A percentile compares a stretch with the other conserved stretches of the same genome.
Conservation (phyloP, 92 coral and sea anemone species). For the Porites rus region DNA sequence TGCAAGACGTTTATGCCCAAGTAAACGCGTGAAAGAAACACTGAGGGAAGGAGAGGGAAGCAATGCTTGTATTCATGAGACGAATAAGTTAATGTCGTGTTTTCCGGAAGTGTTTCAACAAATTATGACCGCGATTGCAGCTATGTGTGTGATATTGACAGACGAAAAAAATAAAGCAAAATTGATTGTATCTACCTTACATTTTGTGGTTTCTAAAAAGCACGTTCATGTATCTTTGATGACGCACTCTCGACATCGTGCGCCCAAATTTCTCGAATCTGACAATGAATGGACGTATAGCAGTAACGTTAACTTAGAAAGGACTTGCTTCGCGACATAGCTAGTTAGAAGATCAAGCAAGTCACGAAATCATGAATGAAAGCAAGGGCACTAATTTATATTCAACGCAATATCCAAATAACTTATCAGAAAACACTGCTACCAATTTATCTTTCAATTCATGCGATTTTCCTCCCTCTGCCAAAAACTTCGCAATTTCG, state of each 20-base stretch:
- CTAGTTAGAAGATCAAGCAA: neutral
- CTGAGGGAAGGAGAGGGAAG: too few species aligned
- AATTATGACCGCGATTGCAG: too few species aligned
- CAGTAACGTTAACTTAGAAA: neutral
- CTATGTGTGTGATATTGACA: too few species aligned
- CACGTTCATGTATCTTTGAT: neutral
- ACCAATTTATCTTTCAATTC: neutral
- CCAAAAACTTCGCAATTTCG: conserved; percentile 53
- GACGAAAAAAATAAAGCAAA: too few species aligned
- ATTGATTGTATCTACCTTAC: too few species aligned
- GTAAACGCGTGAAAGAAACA: too few species aligned
- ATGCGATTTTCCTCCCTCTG: conserved; percentile 1
- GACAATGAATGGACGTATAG: neutral
- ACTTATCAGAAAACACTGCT: too few species aligned
- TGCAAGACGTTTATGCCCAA: too few species aligned
- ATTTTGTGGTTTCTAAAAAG: neutral
- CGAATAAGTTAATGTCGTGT: too few species aligned
- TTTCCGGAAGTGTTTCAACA: too few species aligned
- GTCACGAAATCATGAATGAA: neutral
- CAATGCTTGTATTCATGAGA: too few species aligned
- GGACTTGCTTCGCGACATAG: neutral
- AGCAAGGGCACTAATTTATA: neutral
- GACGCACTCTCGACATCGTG: neutral
- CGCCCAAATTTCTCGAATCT: neutral
- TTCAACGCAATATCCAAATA: neutral